These are phyloP conservation scores for Homalodisca vitripennis DNA, from an alignment of 1,140 invertebrate genomes.

Conservation along the genomic window DNA sequence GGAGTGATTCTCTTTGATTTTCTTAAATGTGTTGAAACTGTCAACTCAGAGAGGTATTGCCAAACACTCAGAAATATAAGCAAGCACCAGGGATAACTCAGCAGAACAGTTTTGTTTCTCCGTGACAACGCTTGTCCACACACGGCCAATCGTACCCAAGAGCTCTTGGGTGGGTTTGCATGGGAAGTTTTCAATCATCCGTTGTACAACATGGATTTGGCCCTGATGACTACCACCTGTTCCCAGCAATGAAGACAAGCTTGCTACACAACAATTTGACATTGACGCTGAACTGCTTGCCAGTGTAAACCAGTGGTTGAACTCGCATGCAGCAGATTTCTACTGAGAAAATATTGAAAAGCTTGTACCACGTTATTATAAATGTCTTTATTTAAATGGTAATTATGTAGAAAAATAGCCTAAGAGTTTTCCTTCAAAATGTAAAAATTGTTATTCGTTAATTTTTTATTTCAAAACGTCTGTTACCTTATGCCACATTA, in stretches of 20 bases:
- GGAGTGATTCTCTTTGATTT: neutral
- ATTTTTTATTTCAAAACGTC: no score
- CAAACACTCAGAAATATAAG: no score
- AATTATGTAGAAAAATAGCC: no score
- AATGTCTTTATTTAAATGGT: no score
- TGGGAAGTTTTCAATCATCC: slow-evolving; percentile 20
- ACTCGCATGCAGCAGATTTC: neutral
- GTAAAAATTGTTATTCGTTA: no score
- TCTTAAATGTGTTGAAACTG: no score
- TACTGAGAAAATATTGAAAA: neutral
- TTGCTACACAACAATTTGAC: neutral
- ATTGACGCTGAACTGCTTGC: neutral
- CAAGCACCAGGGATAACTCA: neutral
- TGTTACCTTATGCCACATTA: no score
- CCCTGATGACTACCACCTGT: neutral
- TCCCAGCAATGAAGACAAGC: neutral
- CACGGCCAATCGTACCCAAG: neutral
- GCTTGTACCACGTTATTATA: neutral
- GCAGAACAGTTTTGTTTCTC: slow-evolving; percentile 10
- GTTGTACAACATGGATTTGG: slow-evolving; percentile 8
- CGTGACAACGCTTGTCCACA: slow-evolving; percentile 7
- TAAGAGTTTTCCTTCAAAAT: no score
- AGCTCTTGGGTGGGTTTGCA: slow-evolving; percentile 16
- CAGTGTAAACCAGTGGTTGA: no score
- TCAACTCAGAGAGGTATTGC: no score